phyloP scores from a whole-genome alignment of 2,888 invertebrate species.

The Trachelus stipa region DNA sequence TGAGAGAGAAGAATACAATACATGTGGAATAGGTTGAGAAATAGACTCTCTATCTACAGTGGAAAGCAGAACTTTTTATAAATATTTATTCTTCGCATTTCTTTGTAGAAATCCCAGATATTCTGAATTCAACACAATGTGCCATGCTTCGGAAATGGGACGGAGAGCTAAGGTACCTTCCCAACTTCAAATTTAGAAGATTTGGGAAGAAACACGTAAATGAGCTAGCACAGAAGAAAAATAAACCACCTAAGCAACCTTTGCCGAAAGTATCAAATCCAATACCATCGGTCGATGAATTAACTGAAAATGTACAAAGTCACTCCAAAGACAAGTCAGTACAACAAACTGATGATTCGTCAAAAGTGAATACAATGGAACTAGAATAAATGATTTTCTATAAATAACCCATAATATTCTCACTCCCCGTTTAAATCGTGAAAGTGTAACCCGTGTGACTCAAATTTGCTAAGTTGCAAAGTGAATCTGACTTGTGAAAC shows the following conservation, averaged over 20 bases:
- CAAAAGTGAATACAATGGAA: slow-evolving; percentile 27
- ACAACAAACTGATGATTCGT: not conserved
- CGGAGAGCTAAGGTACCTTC: slow-evolving; percentile 75
- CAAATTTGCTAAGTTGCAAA: not conserved
- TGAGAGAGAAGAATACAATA: slow-evolving; percentile 80
- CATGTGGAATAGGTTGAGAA: slow-evolving; percentile 75
- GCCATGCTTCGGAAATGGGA: slow-evolving; percentile 74
- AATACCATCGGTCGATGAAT: not conserved
- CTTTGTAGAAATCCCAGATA: slow-evolving; percentile 76
- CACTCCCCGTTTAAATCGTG: not conserved
- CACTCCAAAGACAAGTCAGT: slow-evolving; percentile 1
- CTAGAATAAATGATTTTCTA: slow-evolving; percentile 29
- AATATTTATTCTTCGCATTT: slow-evolving; percentile 6
- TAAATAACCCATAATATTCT: not conserved
- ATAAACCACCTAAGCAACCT: slow-evolving; percentile 21
- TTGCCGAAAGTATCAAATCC: not conserved
- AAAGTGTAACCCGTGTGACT: not conserved
- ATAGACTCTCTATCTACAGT: slow-evolving; percentile 12
- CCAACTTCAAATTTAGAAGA: slow-evolving; percentile 75
- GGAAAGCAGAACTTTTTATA: slow-evolving; percentile 8
- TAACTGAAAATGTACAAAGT: not conserved
- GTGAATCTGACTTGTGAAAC: not conserved
- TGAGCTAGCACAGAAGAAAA: slow-evolving; percentile 58
- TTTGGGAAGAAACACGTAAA: slow-evolving; percentile 66
- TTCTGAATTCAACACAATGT: slow-evolving; percentile 73